Percentiles rank a stretch among this genome's conserved stretches.
Conservation (phyloP, 2,113 vertebrate genomes). For the Isichthys henryi region DNA sequence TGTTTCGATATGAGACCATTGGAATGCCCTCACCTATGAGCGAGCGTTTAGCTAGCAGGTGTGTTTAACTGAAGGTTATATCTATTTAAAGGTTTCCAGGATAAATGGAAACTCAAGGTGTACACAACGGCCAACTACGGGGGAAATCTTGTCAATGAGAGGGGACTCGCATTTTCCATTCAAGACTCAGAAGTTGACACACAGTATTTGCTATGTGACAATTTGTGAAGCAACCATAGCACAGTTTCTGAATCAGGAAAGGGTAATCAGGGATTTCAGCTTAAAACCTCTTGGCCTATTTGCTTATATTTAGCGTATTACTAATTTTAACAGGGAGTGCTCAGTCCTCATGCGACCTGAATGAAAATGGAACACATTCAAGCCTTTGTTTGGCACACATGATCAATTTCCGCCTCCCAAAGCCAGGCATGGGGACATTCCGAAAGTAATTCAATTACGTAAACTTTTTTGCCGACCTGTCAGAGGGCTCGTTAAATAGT, state of each 20-base stretch:
- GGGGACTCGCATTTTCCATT: not conserved
- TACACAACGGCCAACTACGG: constrained; percentile 2
- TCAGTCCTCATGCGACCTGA: not conserved
- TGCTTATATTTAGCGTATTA: not conserved
- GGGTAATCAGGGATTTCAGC: not conserved
- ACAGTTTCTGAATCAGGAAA: not conserved
- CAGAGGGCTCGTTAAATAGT: not conserved
- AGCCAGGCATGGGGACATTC: not conserved
- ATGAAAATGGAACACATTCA: not conserved
- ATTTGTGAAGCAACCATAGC: constrained; percentile 5
- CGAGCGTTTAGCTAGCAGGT: constrained; percentile 30
- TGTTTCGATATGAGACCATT: constrained; percentile 4
- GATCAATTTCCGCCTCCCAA: not conserved
- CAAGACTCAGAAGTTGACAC: not conserved
- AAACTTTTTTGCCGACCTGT: not conserved
- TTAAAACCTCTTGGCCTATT: not conserved
- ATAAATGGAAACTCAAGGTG: constrained; percentile 53
- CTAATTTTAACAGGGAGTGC: not conserved
- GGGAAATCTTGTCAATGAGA: not conserved
- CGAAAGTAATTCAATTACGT: not conserved
- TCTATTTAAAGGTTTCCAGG: constrained; percentile 56
- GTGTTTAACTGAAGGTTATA: constrained; percentile 47
- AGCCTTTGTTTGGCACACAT: not conserved
- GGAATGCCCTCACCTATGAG: constrained; percentile 21
- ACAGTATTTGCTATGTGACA: not conserved